Conservation (phyloP, 2,888 invertebrate genomes). For the Diarsia rubi region DNA sequence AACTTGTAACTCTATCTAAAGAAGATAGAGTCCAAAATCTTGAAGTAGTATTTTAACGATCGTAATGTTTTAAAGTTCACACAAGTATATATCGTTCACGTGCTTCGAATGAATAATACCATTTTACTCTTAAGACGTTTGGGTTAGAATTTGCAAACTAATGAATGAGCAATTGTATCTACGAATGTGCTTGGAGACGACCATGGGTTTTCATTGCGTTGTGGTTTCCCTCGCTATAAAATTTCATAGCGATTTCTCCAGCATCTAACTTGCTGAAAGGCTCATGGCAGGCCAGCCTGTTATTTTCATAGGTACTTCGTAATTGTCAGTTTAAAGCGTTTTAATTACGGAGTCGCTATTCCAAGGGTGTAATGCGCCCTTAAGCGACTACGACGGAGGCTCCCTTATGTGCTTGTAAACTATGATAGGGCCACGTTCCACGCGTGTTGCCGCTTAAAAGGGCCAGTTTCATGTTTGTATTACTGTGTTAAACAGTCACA, state of each 20-base stretch:
- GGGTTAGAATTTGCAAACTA: constrained; percentile 42
- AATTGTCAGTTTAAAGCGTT: constrained; percentile 88
- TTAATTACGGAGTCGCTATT: constrained; percentile 88
- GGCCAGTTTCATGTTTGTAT: constrained; percentile 77
- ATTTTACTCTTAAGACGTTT: constrained; percentile 40
- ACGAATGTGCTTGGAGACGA: constrained; percentile 31
- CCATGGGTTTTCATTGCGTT: constrained; percentile 28
- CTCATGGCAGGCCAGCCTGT: constrained; percentile 70
- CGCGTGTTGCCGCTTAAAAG: constrained; percentile 74
- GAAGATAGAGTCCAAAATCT: constrained; percentile 42
- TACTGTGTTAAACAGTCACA: constrained; percentile 77
- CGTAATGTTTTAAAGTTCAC: constrained; percentile 30
- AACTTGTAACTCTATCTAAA: constrained; percentile 21
- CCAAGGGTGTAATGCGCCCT: constrained; percentile 87
- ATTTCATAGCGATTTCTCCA: constrained; percentile 63
- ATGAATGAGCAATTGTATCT: constrained; percentile 41
- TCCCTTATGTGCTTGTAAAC: constrained; percentile 84
- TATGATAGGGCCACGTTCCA: constrained; percentile 80
- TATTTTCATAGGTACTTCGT: constrained; percentile 80
- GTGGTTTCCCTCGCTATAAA: constrained; percentile 46
- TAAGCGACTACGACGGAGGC: constrained; percentile 80
- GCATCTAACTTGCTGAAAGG: constrained; percentile 69
- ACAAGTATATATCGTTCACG: constrained; percentile 35
- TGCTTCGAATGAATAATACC: constrained; percentile 52
- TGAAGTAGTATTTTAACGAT: not conserved